phyloP scores from a whole-genome alignment of 2,797 vertebrate species.

The Eurystomus glaucurus region DNA sequence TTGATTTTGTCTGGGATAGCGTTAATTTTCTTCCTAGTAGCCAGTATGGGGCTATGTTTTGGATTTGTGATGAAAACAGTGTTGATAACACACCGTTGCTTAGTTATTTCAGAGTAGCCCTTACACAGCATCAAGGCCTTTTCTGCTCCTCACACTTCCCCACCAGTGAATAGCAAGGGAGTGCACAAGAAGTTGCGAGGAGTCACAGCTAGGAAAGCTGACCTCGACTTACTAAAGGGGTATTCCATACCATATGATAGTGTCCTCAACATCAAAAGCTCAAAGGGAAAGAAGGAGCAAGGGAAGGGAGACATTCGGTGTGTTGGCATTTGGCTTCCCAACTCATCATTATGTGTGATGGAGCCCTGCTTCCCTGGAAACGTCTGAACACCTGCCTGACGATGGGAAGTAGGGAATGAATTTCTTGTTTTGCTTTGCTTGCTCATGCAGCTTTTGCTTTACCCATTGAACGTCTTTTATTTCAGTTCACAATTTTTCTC shows the following conservation, averaged over 20 bases:
- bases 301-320: not conserved
- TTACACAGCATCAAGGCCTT: not conserved
- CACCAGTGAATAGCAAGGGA: not conserved
- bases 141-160: not conserved
- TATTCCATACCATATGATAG: not conserved
- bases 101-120: not conserved
- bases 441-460: not conserved
- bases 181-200: not conserved
- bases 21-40: not conserved
- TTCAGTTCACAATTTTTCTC: not conserved
- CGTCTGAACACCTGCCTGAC: not conserved
- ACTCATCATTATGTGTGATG: not conserved
- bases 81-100: not conserved
- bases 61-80: not conserved
- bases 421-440: not conserved
- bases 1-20: not conserved
- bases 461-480: not conserved
- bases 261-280: too few species aligned
- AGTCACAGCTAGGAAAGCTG: not conserved
- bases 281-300: too few species aligned
- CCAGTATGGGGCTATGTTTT: too few species aligned
- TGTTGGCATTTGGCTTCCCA: not conserved
- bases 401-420: not conserved
- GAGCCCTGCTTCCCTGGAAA: not conserved
- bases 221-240: not conserved